A percentile compares a stretch with the other conserved stretches of the same genome.
These are phyloP conservation scores for Spinus olivaceus DNA, from an alignment of 2,797 vertebrate genomes.

Conservation along the genomic window DNA sequence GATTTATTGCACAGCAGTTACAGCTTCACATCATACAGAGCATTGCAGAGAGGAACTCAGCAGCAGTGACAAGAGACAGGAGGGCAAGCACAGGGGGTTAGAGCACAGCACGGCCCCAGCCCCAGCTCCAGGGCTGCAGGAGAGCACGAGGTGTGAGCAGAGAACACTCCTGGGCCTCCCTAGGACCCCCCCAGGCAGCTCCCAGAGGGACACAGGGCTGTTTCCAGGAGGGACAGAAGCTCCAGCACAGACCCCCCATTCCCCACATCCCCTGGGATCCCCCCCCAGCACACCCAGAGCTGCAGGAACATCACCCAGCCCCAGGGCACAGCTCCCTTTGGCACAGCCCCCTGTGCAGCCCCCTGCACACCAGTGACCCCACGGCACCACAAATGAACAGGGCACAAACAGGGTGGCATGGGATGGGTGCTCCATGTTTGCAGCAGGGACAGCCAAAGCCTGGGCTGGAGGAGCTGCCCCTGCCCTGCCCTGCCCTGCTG, in stretches of 20 bases:
- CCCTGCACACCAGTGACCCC: neutral
- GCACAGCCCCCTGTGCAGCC: neutral
- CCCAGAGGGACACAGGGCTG: rapidly evolving
- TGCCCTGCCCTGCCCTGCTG: neutral
- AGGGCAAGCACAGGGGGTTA: neutral
- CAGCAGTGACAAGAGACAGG: constrained; percentile 5
- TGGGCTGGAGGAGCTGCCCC: neutral
- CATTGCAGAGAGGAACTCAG: neutral
- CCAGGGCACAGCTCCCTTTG: neutral
- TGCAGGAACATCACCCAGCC: neutral
- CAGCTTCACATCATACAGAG: constrained; percentile 64
- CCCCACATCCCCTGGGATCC: neutral
- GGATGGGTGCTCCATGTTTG: neutral
- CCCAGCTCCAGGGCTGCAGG: neutral
- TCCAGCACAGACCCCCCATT: rapidly evolving
- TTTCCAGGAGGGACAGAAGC: neutral
- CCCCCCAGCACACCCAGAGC: neutral
- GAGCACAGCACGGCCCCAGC: neutral
- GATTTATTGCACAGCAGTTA: constrained; percentile 68
- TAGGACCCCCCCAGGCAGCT: rapidly evolving
- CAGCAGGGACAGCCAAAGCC: neutral
- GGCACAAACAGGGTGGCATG: neutral
- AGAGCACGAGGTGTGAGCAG: neutral
- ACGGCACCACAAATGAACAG: neutral
- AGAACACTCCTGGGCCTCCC: neutral